Conservation (phyloP, 2,113 vertebrate species). For the Psittacula cyanocephala region DNA sequence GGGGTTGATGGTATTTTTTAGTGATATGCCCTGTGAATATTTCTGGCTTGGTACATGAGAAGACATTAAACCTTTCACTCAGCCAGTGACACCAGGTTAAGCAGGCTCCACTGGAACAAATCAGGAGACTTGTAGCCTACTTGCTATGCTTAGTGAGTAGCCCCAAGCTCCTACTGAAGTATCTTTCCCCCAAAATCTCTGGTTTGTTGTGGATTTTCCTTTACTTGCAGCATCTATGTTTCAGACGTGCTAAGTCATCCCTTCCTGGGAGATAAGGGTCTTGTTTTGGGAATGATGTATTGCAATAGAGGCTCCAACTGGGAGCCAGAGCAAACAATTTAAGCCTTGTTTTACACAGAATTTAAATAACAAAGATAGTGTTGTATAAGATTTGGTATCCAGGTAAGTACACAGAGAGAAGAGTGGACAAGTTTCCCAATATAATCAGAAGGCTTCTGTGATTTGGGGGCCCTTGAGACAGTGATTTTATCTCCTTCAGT, state of each 20-base stretch:
- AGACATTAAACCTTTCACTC: neutral
- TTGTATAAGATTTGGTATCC: neutral
- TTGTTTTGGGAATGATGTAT: neutral
- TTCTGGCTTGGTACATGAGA: neutral
- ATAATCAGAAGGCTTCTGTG: neutral
- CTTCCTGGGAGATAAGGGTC: neutral
- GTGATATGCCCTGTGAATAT: neutral
- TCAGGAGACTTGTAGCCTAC: neutral
- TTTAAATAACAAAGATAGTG: neutral
- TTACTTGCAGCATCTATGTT: neutral
- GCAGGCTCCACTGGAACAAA: neutral
- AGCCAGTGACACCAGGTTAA: neutral
- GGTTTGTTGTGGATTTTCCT: neutral
- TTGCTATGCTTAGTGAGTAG: neutral
- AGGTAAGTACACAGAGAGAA: neutral
- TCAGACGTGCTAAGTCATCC: neutral
- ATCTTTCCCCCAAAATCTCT: neutral
- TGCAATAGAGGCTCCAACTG: neutral
- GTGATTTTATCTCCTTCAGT: neutral
- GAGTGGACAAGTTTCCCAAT: neutral
- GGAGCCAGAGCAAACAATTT: neutral
- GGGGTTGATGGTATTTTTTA: neutral
- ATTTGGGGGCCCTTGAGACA: neutral
- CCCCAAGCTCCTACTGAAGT: neutral
- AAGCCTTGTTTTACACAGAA: neutral